Base-by-base conservation (phyloP, 1,140 invertebrate genomes). In the Drosophila jambulina region DNA sequence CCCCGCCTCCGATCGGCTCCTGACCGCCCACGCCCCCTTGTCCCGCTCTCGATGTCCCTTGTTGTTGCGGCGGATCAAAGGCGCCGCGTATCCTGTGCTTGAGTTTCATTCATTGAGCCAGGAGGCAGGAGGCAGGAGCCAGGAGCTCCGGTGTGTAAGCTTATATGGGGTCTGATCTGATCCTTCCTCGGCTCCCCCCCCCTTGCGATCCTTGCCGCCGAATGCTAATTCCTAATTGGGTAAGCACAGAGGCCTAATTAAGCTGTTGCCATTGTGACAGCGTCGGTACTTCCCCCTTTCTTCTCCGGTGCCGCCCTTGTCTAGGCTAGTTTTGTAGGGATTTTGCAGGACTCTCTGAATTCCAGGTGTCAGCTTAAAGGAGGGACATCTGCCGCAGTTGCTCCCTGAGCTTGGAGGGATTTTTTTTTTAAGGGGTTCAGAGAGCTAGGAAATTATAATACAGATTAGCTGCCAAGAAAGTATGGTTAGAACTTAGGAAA, bases 21-120 rank as follows among this genome's bases (percentile, higher is more conserved):
- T 23, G 23, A 3, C 45, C 53, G 54, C 67, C 67, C 65, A 69
- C 65, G 34, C 67, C 68, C 49, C 38, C 13, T 25, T 32, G 10
- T 19, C 19, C 17, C 3, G 32, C 15, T 6, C 27, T 21, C 4
- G 13, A 23, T 13, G 19, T 32, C 57, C 57, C 57, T 23, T 23
- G 40, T 29, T 62, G 23, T 46, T 54, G 64, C 48, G 40, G 54
- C 29, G 59, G 77, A 84, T 84, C 82, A 84, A 84, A 85, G 54
- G 42, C n/a, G 49, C 82, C 82, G 82, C 82, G 69, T 84, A 84
- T 84, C 82, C 82, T 84, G 82, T 84, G 78, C 82, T 84, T 84
- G 78, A 84, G 78, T 84, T 84, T 84, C 82, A 84, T 84, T 84
- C 82, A 51, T 51, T 51, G 29, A 36, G 48, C 27, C n/a, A 19